Percentiles rank a stretch among this genome's conserved stretches.
These are phyloP conservation scores for Noctua janthina DNA, from an alignment of 2,888 invertebrate genomes.

Conservation along the genomic window DNA sequence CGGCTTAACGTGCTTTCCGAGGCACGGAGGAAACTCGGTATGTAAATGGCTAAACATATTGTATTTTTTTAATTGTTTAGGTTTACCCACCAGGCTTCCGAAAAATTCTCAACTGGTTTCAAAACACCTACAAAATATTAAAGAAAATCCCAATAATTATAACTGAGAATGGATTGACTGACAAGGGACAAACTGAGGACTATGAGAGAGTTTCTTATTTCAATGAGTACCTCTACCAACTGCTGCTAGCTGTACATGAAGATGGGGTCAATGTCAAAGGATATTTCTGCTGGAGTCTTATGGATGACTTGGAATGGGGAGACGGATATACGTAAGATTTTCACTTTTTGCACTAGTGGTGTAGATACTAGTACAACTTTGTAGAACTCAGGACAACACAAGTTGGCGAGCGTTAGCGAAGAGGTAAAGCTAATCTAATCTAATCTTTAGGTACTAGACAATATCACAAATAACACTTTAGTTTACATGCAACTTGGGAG, in stretches of 20 bases:
- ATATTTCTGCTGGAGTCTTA: constrained; percentile 78
- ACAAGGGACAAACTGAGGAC: constrained; percentile 74
- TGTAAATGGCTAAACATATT: neutral
- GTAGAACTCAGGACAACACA: neutral
- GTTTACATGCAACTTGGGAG: too few species aligned
- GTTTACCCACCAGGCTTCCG: constrained; percentile 92
- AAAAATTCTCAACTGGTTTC: constrained; percentile 91
- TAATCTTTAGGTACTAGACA: neutral
- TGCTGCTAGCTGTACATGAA: constrained; percentile 71
- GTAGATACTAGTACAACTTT: neutral
- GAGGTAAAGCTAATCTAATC: neutral
- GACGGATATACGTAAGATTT: constrained; percentile 75
- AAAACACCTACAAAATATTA: constrained; percentile 87
- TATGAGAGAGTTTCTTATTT: constrained; percentile 84
- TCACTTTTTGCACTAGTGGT: neutral
- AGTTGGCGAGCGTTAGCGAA: neutral
- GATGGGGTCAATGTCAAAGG: constrained; percentile 79
- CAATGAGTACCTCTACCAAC: constrained; percentile 76
- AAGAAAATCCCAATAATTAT: constrained; percentile 86
- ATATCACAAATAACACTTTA: neutral
- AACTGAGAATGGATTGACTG: constrained; percentile 89
- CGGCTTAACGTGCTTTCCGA: too few species aligned
- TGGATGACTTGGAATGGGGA: constrained; percentile 71
- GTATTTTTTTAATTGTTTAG: constrained; percentile 74
- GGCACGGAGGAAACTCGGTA: too few species aligned